These are phyloP conservation scores for Drosophila watanabei DNA, from an alignment of 1,140 invertebrate species.

Conservation along the genomic window DNA sequence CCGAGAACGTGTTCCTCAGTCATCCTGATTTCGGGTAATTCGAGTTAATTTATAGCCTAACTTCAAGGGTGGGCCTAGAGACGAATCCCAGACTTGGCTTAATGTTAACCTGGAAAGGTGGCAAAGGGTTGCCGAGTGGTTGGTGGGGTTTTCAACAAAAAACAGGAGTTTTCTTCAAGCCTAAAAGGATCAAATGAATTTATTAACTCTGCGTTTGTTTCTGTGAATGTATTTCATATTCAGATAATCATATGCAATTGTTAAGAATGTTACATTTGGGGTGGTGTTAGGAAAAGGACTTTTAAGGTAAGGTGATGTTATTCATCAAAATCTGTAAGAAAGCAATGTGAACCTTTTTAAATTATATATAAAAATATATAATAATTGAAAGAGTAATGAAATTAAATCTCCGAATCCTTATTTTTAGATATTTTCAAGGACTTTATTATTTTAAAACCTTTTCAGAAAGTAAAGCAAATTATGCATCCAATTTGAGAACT, in stretches of 20 bases:
- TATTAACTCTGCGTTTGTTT: background rate
- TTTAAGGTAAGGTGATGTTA: background rate
- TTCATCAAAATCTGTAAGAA: background rate
- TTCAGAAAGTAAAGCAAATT: background rate
- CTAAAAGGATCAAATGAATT: slow-evolving; percentile 5
- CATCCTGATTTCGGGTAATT: slow-evolving; percentile 40
- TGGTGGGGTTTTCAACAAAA: background rate
- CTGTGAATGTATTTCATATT: slow-evolving; percentile 4
- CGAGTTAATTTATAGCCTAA: slow-evolving; percentile 56
- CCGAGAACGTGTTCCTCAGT: slow-evolving; percentile 46
- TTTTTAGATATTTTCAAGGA: background rate
- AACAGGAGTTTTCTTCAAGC: background rate
- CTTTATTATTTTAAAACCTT: background rate
- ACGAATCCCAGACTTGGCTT: slow-evolving; percentile 5
- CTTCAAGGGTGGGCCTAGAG: slow-evolving; percentile 17
- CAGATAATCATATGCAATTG: background rate
- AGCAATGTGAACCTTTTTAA: background rate
- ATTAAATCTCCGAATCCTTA: background rate
- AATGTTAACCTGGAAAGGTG: slow-evolving; percentile 5
- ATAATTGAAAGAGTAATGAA: background rate
- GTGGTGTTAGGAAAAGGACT: background rate
- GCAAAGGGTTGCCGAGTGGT: slow-evolving; percentile 4
- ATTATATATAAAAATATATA: background rate
- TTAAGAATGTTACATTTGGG: background rate
- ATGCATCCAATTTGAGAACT: background rate